Conservation (phyloP, 2,113 vertebrate species). For the Pelobates fuscus region DNA sequence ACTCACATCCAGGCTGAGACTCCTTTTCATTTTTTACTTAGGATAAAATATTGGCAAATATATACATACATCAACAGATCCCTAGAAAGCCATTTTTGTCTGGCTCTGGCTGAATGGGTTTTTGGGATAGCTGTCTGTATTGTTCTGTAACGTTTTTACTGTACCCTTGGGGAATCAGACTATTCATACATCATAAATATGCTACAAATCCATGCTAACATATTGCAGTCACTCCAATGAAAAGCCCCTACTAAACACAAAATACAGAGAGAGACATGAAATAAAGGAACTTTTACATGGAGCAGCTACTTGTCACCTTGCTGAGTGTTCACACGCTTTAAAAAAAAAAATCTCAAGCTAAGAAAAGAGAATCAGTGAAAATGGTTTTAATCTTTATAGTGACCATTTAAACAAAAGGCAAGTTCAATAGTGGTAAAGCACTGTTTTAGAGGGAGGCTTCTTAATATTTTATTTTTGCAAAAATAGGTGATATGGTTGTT, state of each 20-base stretch:
- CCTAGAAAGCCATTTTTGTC: constrained; percentile 52
- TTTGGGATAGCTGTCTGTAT: constrained; percentile 27
- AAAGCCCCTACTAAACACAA: constrained; percentile 52
- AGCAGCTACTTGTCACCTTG: constrained; percentile 3
- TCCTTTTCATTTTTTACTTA: constrained; percentile 55
- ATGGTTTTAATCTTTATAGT: no score
- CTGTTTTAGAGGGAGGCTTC: no score
- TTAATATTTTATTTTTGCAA: no score
- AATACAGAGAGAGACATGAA: constrained; percentile 54
- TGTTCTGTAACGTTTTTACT: constrained; percentile 44
- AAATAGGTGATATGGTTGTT: no score
- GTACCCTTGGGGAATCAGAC: constrained; percentile 45
- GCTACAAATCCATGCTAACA: constrained; percentile 56
- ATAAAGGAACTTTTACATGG: constrained; percentile 20
- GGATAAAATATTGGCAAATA: constrained; percentile 57
- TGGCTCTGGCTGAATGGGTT: constrained; percentile 32
- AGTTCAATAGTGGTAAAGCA: no score
- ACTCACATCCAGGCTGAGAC: constrained; percentile 40
- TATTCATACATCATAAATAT: constrained; percentile 59
- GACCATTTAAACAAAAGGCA: no score
- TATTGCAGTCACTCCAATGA: constrained; percentile 61
- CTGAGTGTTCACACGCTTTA: background rate
- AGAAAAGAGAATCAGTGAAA: no score
- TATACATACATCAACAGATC: constrained; percentile 59
- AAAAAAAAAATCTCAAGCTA: background rate